phyloP scores from a whole-genome alignment of 1,140 invertebrate genomes.

The Telenomus remus region DNA sequence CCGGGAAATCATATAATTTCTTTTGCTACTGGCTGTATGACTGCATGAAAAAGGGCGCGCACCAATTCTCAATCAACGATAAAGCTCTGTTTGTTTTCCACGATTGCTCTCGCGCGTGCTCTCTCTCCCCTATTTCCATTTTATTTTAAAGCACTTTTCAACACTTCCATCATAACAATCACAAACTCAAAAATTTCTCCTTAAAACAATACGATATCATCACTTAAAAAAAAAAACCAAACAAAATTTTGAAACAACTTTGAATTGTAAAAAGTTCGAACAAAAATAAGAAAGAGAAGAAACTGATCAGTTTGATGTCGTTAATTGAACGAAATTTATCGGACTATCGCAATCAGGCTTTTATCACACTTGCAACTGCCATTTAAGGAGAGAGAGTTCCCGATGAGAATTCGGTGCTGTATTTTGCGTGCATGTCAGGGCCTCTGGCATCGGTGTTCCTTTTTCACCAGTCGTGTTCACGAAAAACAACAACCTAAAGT shows the following conservation, averaged over 20 bases:
- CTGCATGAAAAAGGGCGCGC: not conserved
- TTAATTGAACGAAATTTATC: slow-evolving; percentile 43
- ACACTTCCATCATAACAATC: too few relatives aligned
- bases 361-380: slow-evolving; percentile 46
- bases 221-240: too few relatives aligned
- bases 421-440: slow-evolving; percentile 53
- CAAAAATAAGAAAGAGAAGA: slow-evolving; percentile 3
- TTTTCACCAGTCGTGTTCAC: too few relatives aligned
- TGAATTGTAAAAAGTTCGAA: not conserved
- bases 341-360: slow-evolving; percentile 34
- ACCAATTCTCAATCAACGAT: not conserved
- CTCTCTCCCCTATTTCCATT: too few relatives aligned
- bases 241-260: not conserved
- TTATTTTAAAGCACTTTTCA: too few relatives aligned
- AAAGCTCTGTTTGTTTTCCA: not conserved
- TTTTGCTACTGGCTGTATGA: slow-evolving; percentile 13
- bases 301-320: slow-evolving; percentile 3
- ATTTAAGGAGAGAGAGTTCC: slow-evolving; percentile 63
- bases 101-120: too few relatives aligned
- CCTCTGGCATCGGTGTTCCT: not conserved
- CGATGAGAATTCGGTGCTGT: slow-evolving; percentile 7
- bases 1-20: slow-evolving; percentile 34
- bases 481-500: too few relatives aligned
- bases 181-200: too few relatives aligned
- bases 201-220: too few relatives aligned